Evolutionary conservation across 2,888 invertebrate genomes (phyloP), one percentile per base, ranked within the genome.

Genomic region (Mimas tiliae): DNA sequence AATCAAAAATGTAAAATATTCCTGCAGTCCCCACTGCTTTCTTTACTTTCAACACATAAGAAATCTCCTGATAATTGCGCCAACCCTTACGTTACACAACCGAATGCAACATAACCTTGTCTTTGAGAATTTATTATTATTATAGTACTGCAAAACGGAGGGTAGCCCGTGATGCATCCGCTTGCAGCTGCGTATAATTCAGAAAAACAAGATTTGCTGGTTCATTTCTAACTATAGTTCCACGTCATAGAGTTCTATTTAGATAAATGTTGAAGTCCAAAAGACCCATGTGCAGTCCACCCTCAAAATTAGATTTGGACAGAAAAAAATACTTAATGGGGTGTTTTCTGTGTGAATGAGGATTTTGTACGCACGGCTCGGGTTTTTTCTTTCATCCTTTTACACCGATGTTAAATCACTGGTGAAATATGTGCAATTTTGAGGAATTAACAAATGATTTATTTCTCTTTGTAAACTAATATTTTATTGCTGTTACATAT

Each of bases 321-420:
- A 85, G 87, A 91, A 93, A 92, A 92, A 92, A 91, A 83, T 90
- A 89, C 87, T 91, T 91, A 91, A 93, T 93, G 86, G 89, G 88
- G 90, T 91, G 90, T 91, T 90, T 90, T 91, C 90, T 91, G 88
- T 86, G 81, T 86, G 90, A 89, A 83, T 80, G 82, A 78, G 80
- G 80, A 79, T 47, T 58, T 58, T 19, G 51, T 81, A 79, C 80
- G 83, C 76, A 81, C 78, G 72, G 79, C 81, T 78, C 75, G 79
- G 75, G 76, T 77, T 76, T 84, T 83, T 83, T 80, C n/a, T 53
- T 27, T 38, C 55, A 21, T 58, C 58, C 58, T 58, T 42, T 58
- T 14, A 58, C 42, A 42, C 42, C 19, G 16, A 42, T 21, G 58
- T 38, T 42, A 58, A 58, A 58, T 58, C 42, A 42, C 38, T 58